Evolutionary conservation across 2,113 vertebrate species (phyloP).

Genomic region (Casuarius casuarius): DNA sequence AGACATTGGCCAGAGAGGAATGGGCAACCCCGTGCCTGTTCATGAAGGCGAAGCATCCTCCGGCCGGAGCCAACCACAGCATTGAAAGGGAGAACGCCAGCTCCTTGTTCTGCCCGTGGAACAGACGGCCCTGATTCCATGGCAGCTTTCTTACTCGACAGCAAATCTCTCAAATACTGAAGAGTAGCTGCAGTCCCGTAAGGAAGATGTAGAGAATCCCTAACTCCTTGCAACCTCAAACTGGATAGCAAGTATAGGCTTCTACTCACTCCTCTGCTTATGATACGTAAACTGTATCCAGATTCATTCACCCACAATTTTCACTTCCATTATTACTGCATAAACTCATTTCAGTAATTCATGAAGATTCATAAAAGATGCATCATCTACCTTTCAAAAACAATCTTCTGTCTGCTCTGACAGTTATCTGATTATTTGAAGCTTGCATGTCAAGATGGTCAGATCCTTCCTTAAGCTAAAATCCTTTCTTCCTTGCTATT

Average conservation of each 20-base stretch:
- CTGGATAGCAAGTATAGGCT: fast-evolving
- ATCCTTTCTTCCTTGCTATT: background rate
- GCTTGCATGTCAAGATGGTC: background rate
- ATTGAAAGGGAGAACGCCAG: too few species aligned
- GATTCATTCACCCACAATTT: background rate
- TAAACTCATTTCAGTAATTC: background rate
- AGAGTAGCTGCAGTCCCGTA: background rate
- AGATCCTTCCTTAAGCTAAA: background rate
- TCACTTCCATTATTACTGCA: background rate
- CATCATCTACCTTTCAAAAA: background rate
- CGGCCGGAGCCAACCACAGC: background rate
- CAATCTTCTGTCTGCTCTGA: background rate
- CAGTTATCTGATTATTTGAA: background rate
- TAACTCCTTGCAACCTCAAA: fast-evolving
- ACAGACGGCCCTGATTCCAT: background rate
- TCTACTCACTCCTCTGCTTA: background rate
- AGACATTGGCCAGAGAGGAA: background rate
- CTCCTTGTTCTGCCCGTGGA: background rate
- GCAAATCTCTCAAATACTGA: background rate
- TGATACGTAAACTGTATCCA: background rate
- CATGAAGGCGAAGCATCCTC: background rate
- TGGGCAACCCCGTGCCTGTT: background rate
- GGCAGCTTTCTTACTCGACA: background rate
- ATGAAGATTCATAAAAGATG: background rate
- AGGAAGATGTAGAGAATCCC: background rate